Conservation (phyloP, 2,888 invertebrate species). For the Allygus modestus region DNA sequence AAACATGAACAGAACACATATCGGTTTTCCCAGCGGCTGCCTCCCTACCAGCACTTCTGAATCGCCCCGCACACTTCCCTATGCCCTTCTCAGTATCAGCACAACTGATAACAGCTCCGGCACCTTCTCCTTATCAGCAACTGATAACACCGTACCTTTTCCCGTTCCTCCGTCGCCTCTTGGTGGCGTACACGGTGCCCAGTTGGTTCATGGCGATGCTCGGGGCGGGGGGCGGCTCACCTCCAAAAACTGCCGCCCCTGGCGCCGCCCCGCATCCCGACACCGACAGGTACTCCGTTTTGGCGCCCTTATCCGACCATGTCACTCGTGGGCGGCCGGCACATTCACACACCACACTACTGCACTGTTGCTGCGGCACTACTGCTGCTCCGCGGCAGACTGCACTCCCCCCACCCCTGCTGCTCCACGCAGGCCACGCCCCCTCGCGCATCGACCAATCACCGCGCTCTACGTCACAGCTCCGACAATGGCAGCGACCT, state of each 20-base stretch:
- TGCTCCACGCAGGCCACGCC: constrained; percentile 39
- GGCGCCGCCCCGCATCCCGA: constrained; percentile 60
- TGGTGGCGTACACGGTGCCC: constrained; percentile 98
- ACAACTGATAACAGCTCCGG: no score
- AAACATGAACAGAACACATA: no score
- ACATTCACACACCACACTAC: constrained; percentile 21
- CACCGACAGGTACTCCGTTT: constrained; percentile 64
- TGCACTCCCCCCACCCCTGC: constrained; percentile 56
- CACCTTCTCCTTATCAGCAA: no score
- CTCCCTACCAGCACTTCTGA: no score
- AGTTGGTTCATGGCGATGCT: constrained; percentile 86
- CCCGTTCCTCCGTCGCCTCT: constrained; percentile 95
- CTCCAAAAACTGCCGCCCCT: constrained; percentile 61
- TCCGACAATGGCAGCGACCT: constrained; percentile 59
- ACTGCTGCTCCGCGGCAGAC: constrained; percentile 35
- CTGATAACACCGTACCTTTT: constrained; percentile 84
- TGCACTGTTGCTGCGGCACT: constrained; percentile 35
- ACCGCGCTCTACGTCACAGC: constrained; percentile 46
- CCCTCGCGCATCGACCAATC: constrained; percentile 44
- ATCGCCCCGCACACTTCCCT: no score
- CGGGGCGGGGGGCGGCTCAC: constrained; percentile 69
- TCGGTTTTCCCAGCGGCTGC: no score
- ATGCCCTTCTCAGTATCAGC: no score
- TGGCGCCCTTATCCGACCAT: constrained; percentile 74
- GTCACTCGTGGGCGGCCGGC: constrained; percentile 67